phyloP scores from a whole-genome alignment of 2,797 vertebrate species.

The Naso thynnoides region DNA sequence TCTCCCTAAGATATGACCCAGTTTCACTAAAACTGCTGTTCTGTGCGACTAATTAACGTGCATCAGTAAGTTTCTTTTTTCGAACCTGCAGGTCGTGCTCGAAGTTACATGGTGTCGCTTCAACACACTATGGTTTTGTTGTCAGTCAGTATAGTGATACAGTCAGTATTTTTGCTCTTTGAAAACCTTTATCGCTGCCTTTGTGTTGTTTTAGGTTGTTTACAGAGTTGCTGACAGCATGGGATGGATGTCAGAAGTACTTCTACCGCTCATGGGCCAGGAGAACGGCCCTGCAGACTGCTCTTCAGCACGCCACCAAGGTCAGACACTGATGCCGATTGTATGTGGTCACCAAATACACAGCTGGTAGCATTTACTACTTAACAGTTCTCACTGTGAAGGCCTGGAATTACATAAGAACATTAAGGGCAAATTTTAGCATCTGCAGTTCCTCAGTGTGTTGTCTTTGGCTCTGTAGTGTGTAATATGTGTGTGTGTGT shows the following conservation, averaged over 20 bases:
- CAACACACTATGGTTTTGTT: background rate
- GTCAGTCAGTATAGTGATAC: too few species aligned
- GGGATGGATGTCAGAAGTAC: constrained; percentile 97
- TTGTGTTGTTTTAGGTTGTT: constrained; percentile 85
- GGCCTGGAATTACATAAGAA: background rate
- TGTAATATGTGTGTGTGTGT: constrained; percentile 12
- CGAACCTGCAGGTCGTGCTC: too few species aligned
- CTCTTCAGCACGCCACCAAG: constrained; percentile 89
- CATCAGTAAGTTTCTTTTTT: too few species aligned
- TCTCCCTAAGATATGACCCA: too few species aligned
- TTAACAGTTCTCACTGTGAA: background rate
- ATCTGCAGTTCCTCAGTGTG: background rate
- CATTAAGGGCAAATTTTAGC: background rate
- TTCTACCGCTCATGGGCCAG: constrained; percentile 94
- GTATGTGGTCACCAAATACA: background rate
- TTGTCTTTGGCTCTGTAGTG: background rate
- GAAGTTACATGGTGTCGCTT: too few species aligned
- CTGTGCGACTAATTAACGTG: too few species aligned
- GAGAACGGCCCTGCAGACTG: constrained; percentile 85
- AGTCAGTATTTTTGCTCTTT: background rate
- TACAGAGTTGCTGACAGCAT: constrained; percentile 86
- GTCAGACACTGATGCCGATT: constrained; percentile 79
- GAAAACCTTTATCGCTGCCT: background rate
- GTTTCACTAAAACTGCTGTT: too few species aligned
- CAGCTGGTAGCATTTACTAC: background rate